Percentiles rank a stretch among this genome's conserved stretches.
Evolutionary conservation across 2,797 vertebrate genomes (phyloP).

Genomic region (Rhinophrynus dorsalis): DNA sequence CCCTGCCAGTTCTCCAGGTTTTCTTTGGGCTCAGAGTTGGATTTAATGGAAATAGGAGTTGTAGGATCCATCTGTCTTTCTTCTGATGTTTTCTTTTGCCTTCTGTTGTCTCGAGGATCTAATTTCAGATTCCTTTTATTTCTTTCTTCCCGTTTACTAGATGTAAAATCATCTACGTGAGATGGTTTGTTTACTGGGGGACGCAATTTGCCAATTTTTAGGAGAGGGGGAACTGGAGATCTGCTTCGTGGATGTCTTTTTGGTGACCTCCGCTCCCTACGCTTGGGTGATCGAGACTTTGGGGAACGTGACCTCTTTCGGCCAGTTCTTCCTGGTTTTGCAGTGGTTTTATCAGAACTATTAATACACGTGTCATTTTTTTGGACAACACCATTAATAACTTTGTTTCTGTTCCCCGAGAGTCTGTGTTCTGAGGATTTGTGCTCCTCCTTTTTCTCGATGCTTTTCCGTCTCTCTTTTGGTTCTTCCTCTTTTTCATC

Average conservation of each 20-base stretch:
- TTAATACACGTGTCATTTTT: constrained; percentile 77
- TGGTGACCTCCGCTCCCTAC: constrained; percentile 87
- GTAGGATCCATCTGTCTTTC: constrained; percentile 78
- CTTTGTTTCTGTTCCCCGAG: constrained; percentile 74
- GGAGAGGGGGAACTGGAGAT: constrained; percentile 75
- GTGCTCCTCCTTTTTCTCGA: constrained; percentile 85
- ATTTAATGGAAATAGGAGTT: constrained; percentile 74
- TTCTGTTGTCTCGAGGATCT: constrained; percentile 76
- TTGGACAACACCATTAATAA: constrained; percentile 79
- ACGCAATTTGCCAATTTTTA: constrained; percentile 78
- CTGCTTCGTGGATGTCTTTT: constrained; percentile 83
- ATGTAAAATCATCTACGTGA: constrained; percentile 72
- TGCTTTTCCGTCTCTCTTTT: constrained; percentile 83
- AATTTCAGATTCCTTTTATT: constrained; percentile 78
- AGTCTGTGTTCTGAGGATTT: constrained; percentile 73
- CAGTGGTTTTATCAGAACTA: constrained; percentile 72
- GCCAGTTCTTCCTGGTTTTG: constrained; percentile 77
- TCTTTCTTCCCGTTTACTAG: constrained; percentile 80
- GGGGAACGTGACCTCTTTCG: constrained; percentile 85
- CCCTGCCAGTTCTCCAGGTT: constrained; percentile 74
- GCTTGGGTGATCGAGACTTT: constrained; percentile 81
- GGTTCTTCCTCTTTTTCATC: constrained; percentile 81
- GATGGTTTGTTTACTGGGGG: constrained; percentile 70
- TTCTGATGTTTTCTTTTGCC: constrained; percentile 81
- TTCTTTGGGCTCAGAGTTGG: constrained; percentile 80